phyloP scores from a whole-genome alignment of 1,140 invertebrate genomes.

The Drosophila repleta region DNA sequence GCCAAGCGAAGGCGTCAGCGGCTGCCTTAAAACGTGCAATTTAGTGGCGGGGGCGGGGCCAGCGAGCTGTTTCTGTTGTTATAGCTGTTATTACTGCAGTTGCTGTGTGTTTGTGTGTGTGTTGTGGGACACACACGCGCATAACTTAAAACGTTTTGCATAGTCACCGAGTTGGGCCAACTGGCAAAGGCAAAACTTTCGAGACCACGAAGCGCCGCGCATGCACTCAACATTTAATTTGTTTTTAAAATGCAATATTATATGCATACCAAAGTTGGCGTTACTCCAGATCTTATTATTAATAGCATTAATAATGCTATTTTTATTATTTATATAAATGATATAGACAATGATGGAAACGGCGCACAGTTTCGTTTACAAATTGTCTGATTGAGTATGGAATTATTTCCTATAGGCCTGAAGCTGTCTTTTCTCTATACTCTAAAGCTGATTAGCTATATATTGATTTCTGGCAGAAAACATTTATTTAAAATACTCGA shows the following conservation, averaged over 20 bases:
- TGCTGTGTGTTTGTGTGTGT: conserved; percentile 22
- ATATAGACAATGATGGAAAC: no score
- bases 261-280: background rate
- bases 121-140: conserved; percentile 54
- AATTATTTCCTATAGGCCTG: no score
- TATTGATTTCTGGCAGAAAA: no score
- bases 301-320: no score
- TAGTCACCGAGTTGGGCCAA: conserved; percentile 42
- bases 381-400: no score
- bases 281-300: background rate
- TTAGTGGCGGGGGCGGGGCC: conserved; percentile 30
- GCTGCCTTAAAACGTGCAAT: conserved; percentile 73
- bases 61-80: conserved; percentile 48
- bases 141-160: conserved; percentile 76
- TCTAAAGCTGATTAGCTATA: no score
- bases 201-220: conserved; percentile 26
- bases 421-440: no score
- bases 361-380: no score
- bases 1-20: conserved; percentile 62
- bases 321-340: no score
- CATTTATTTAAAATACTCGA: no score
- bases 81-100: conserved; percentile 63
- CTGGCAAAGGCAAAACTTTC: conserved; percentile 16
- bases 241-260: conserved; percentile 3
- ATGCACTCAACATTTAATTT: conserved; percentile 2